phyloP scores from a whole-genome alignment of 1,140 invertebrate genomes.

The Drosophila neocordata region DNA sequence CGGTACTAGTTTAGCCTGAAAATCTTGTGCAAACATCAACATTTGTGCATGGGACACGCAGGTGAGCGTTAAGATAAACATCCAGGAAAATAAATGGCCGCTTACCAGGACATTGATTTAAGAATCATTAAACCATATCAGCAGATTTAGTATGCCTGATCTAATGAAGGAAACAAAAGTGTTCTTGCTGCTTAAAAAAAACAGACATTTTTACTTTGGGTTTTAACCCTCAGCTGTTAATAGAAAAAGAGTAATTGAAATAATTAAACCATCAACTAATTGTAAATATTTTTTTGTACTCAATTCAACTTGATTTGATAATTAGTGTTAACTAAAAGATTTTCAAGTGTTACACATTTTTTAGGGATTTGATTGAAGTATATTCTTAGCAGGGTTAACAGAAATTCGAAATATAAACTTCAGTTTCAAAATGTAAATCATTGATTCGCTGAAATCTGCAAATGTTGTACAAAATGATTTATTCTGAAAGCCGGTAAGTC shows the following conservation, averaged over 20 bases:
- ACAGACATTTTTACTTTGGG: conserved; percentile 44
- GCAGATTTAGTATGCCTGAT: conserved; percentile 70
- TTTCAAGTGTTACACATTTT: too few relatives aligned
- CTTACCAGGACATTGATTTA: conserved; percentile 73
- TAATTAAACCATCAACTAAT: too few relatives aligned
- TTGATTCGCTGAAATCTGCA: too few relatives aligned
- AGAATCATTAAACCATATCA: conserved; percentile 72
- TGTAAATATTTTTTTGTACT: too few relatives aligned
- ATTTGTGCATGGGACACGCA: conserved; percentile 77
- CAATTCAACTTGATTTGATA: too few relatives aligned
- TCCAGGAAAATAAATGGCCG: conserved; percentile 71
- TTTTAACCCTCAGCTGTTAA: conserved; percentile 35
- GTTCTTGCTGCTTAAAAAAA: conserved; percentile 48
- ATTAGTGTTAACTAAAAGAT: too few relatives aligned
- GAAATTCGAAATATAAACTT: too few relatives aligned
- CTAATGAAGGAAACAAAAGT: conserved; percentile 65
- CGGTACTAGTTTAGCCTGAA: conserved; percentile 79
- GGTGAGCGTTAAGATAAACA: conserved; percentile 71
- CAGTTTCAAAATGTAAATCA: too few relatives aligned
- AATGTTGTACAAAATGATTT: too few relatives aligned
- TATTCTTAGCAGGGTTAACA: too few relatives aligned
- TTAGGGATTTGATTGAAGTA: too few relatives aligned
- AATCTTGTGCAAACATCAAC: conserved; percentile 72
- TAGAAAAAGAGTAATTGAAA: conserved; percentile 23
- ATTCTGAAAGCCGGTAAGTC: too few relatives aligned